Conservation (phyloP, 2,113 vertebrate species). For the Dromiciops gliroides region DNA sequence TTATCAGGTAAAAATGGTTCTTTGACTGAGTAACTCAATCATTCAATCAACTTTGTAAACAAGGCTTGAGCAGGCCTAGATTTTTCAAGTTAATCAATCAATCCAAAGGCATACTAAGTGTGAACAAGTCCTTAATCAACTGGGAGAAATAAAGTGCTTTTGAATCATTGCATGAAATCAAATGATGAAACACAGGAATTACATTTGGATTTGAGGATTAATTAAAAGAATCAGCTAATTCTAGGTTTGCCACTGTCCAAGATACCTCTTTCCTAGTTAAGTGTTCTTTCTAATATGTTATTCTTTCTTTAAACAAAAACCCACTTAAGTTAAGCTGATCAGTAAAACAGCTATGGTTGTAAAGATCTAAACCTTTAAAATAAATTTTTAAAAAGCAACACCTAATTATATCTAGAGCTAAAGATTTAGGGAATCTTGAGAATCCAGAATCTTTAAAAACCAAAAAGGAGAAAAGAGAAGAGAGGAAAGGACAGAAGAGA, state of each 20-base stretch:
- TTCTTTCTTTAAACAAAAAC: not conserved
- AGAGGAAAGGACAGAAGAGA: not conserved
- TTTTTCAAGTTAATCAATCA: not conserved
- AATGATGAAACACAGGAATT: not conserved
- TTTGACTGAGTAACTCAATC: not conserved
- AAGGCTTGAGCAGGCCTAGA: not conserved
- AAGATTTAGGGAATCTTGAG: not conserved
- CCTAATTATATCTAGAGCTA: not conserved
- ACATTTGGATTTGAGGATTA: not conserved
- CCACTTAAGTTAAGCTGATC: not conserved
- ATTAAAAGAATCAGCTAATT: not conserved
- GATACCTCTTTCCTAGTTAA: not conserved
- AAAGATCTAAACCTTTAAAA: not conserved
- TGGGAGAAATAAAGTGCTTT: not conserved
- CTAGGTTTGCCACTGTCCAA: not conserved
- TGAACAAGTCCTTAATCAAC: not conserved
- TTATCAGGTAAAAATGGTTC: not conserved
- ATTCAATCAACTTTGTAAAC: not conserved
- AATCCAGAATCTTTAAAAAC: not conserved
- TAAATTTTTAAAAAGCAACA: not conserved
- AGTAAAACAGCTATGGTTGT: not conserved
- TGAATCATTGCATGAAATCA: not conserved
- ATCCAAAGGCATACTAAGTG: not conserved
- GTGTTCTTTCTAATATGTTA: not conserved
- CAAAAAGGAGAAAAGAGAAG: not conserved